phyloP scores from a whole-genome alignment of 2,888 invertebrate genomes.

The Timema cristinae region DNA sequence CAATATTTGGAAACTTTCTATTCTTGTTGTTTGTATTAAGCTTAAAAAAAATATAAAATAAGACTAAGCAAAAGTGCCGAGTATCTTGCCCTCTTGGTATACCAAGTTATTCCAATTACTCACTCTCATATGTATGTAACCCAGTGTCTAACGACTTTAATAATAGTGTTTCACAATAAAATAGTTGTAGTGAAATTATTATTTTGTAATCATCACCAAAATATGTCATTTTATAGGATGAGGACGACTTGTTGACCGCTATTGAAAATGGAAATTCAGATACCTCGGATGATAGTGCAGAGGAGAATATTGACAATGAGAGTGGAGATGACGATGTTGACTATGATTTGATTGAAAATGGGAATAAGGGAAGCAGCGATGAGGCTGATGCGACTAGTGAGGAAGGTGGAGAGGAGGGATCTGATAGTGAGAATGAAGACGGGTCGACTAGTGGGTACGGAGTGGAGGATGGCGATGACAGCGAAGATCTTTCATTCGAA shows the following conservation, averaged over 20 bases:
- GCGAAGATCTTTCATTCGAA: conserved; percentile 17
- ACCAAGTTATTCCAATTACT: too few species aligned
- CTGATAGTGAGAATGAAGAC: conserved; percentile 16
- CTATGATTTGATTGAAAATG: conserved; percentile 24
- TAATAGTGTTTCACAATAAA: too few species aligned
- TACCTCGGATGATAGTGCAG: conserved; percentile 44
- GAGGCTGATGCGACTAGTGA: conserved; percentile 34
- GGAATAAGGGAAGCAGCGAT: conserved; percentile 16
- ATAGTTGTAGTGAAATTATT: too few species aligned
- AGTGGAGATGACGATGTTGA: conserved; percentile 27
- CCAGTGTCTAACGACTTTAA: too few species aligned
- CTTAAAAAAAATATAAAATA: too few species aligned
- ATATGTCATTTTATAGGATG: not conserved
- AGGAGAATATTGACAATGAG: conserved; percentile 44
- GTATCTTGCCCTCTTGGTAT: too few species aligned
- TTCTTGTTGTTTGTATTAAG: too few species aligned
- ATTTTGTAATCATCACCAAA: too few species aligned
- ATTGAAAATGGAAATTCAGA: conserved; percentile 39
- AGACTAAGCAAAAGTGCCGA: too few species aligned
- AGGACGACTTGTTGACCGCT: conserved; percentile 23
- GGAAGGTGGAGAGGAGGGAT: conserved; percentile 20
- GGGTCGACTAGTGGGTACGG: not conserved
- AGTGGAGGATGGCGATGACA: conserved; percentile 12
- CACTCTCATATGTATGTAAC: too few species aligned
- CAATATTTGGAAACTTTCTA: too few species aligned